Conservation (phyloP, 2,888 invertebrate genomes). For the Melieria omissa region DNA sequence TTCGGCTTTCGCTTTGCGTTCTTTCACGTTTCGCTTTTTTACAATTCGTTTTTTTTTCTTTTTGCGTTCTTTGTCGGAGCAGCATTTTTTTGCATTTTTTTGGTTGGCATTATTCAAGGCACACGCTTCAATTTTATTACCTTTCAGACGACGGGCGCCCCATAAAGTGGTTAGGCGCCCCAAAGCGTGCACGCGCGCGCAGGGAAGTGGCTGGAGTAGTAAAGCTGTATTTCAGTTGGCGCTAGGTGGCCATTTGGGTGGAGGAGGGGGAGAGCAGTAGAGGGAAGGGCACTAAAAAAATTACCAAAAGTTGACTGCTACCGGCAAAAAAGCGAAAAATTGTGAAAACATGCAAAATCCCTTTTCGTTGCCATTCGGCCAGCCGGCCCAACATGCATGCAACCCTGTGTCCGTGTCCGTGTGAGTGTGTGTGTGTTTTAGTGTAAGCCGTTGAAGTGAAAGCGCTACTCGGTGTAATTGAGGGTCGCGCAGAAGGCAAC, state of each 20-base stretch:
- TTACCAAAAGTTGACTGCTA: no score
- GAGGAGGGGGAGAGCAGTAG: no score
- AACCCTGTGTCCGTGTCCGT: neutral
- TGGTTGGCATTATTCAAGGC: conserved; percentile 20
- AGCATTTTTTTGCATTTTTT: conserved; percentile 7
- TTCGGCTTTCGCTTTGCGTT: neutral
- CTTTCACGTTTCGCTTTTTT: neutral
- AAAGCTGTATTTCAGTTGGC: neutral
- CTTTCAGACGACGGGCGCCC: conserved; percentile 11
- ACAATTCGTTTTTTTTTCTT: conserved; percentile 36
- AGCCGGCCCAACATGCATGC: neutral
- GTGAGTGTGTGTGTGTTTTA: neutral
- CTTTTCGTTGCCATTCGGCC: neutral
- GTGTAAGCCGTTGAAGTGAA: neutral
- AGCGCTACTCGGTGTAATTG: no score
- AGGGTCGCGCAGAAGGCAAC: conserved; percentile 13
- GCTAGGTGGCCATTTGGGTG: no score
- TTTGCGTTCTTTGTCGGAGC: conserved; percentile 6
- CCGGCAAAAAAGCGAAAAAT: conserved; percentile 13
- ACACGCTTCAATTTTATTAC: conserved; percentile 35
- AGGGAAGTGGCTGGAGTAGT: neutral
- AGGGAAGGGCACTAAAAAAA: no score
- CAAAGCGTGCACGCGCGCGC: no score
- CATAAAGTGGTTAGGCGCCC: no score
- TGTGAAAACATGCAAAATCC: conserved; percentile 29